Percentiles rank a stretch among this genome's conserved stretches.
These are phyloP conservation scores for Betta splendens DNA, from an alignment of 2,797 vertebrate genomes.

Conservation along the genomic window DNA sequence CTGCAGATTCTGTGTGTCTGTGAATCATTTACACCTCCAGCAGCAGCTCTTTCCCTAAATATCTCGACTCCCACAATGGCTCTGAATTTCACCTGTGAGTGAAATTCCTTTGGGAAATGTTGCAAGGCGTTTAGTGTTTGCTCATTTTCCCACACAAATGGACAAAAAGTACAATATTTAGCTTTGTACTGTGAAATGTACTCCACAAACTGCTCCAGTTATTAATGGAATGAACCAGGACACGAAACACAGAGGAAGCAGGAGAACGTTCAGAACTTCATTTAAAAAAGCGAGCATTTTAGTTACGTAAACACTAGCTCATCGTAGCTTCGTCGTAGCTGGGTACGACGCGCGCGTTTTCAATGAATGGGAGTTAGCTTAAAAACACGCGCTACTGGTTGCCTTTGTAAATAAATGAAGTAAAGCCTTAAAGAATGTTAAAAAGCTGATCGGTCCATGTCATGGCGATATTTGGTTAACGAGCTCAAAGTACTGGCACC, in stretches of 20 bases:
- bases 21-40: conserved; percentile 59
- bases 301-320: neutral
- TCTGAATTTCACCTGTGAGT: conserved; percentile 1
- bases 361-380: conserved; percentile 25
- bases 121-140: neutral
- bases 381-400: rapidly evolving
- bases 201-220: neutral
- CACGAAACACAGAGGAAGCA: neutral
- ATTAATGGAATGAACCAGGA: neutral
- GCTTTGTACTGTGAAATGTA: neutral
- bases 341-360: neutral
- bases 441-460: neutral
- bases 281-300: conserved; percentile 8
- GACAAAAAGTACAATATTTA: conserved; percentile 11
- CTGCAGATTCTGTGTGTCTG: conserved; percentile 28
- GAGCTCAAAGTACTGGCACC: conserved; percentile 23
- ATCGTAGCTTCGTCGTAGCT: neutral
- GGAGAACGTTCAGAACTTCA: conserved; percentile 6
- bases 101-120: conserved; percentile 20
- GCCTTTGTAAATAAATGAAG: neutral
- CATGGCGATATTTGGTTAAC: neutral
- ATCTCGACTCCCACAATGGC: conserved; percentile 19
- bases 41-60: conserved; percentile 13
- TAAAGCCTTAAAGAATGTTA: neutral
- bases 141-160: neutral